A percentile compares a stretch with the other conserved stretches of the same genome.
Evolutionary conservation across 2,888 invertebrate species (phyloP).

Genomic region (Branchellion lobata): DNA sequence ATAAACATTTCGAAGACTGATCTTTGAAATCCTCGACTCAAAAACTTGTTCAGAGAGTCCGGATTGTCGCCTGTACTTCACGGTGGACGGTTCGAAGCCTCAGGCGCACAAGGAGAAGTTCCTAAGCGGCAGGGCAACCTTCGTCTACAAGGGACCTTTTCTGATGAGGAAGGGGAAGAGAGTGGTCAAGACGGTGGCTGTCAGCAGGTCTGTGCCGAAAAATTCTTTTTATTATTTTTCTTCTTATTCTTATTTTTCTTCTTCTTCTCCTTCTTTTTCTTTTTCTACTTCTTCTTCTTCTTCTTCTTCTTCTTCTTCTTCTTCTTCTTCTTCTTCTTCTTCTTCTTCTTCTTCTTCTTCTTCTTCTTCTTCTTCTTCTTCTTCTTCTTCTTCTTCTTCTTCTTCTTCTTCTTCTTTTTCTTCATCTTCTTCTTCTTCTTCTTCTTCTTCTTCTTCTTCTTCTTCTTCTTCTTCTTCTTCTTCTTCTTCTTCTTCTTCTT

Average conservation of each 20-base stretch:
- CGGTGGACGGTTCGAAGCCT: conserved; percentile 63
- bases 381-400: conserved; percentile 40
- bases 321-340: neutral
- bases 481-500: too few species aligned
- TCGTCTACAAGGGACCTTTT: conserved; percentile 62
- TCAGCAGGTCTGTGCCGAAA: conserved; percentile 56
- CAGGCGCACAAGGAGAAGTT: conserved; percentile 60
- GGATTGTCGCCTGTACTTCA: conserved; percentile 60
- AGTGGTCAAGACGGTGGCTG: conserved; percentile 60
- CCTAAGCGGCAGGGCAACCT: conserved; percentile 59
- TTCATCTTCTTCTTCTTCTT: too few species aligned
- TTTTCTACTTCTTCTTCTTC: too few species aligned
- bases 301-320: conserved; percentile 31
- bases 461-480: too few species aligned
- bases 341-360: neutral
- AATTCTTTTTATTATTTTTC: too few species aligned
- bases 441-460: too few species aligned
- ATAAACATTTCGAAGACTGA: too few species aligned
- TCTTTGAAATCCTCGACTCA: too few species aligned
- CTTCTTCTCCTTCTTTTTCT: too few species aligned
- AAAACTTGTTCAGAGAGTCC: conserved; percentile 56
- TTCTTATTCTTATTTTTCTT: too few species aligned
- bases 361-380: conserved; percentile 26
- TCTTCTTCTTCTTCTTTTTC: conserved; percentile 27
- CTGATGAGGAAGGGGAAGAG: conserved; percentile 61